Evolutionary conservation across 2,797 vertebrate species (phyloP).

Genomic region (Dicrostonyx torquatus): DNA sequence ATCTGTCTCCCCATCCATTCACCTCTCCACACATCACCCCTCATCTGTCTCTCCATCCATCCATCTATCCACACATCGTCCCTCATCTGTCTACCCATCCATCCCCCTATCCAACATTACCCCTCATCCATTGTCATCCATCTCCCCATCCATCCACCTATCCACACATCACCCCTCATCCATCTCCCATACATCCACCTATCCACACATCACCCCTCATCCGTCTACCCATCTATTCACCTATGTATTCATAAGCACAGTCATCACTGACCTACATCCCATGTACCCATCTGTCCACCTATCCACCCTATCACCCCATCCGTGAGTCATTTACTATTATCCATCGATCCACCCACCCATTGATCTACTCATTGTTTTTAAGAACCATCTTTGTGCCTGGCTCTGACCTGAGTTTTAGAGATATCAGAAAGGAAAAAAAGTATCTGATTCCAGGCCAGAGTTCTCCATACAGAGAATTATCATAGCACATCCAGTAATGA

Average conservation of each 20-base stretch:
- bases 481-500: not conserved
- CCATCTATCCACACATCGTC: too few species aligned
- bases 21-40: too few species aligned
- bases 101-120: too few species aligned
- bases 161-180: too few species aligned
- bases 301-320: too few species aligned
- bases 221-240: not conserved
- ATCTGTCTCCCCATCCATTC: too few species aligned
- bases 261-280: not conserved
- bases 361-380: not conserved
- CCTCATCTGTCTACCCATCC: too few species aligned
- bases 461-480: not conserved
- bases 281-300: not conserved
- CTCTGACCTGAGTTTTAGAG: not conserved
- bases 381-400: not conserved
- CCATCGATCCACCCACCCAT: not conserved
- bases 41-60: too few species aligned
- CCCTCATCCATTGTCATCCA: too few species aligned
- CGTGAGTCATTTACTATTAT: not conserved
- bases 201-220: not conserved
- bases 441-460: not conserved
- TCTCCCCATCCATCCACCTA: too few species aligned
- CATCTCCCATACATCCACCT: not conserved
- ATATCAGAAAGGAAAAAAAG: not conserved
- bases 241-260: not conserved